Percentiles rank a stretch among this genome's conserved stretches.
Conservation (phyloP, 2,888 invertebrate genomes). For the Catocala nupta region DNA sequence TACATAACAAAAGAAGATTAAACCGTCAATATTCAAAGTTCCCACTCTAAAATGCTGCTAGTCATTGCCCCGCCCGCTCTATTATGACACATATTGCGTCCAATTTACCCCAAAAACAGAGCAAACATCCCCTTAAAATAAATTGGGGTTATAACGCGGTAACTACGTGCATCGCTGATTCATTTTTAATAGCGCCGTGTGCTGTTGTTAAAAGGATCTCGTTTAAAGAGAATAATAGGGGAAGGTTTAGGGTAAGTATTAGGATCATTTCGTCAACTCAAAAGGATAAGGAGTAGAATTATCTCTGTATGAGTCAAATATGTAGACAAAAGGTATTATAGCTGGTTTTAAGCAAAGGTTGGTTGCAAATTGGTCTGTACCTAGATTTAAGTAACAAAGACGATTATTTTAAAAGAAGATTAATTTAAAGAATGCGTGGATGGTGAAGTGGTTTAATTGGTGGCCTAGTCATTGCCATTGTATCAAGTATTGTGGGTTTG, state of each 20-base stretch:
- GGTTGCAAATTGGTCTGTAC: too few relatives aligned
- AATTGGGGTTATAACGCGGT: conserved; percentile 32
- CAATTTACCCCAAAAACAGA: conserved; percentile 29
- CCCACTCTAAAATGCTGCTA: conserved; percentile 8
- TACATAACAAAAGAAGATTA: not conserved
- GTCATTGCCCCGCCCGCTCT: conserved; percentile 10
- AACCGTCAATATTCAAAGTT: conserved; percentile 2
- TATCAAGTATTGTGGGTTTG: too few relatives aligned
- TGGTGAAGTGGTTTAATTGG: too few relatives aligned
- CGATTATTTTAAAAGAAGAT: too few relatives aligned
- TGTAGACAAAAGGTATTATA: too few relatives aligned
- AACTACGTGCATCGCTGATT: conserved; percentile 37
- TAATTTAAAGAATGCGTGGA: too few relatives aligned
- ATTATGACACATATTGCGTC: conserved; percentile 24
- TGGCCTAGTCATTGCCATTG: too few relatives aligned
- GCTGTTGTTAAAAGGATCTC: conserved; percentile 36
- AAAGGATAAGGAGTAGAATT: not conserved
- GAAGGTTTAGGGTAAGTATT: conserved; percentile 8
- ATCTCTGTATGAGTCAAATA: too few relatives aligned
- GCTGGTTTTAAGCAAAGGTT: too few relatives aligned
- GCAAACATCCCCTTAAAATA: conserved; percentile 27
- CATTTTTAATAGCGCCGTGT: conserved; percentile 43
- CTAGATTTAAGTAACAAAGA: too few relatives aligned
- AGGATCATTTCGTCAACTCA: not conserved
- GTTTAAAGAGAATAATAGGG: conserved; percentile 12